These are phyloP conservation scores for Vanacampus margaritifer DNA, from an alignment of 2,113 vertebrate genomes.

Conservation along the genomic window DNA sequence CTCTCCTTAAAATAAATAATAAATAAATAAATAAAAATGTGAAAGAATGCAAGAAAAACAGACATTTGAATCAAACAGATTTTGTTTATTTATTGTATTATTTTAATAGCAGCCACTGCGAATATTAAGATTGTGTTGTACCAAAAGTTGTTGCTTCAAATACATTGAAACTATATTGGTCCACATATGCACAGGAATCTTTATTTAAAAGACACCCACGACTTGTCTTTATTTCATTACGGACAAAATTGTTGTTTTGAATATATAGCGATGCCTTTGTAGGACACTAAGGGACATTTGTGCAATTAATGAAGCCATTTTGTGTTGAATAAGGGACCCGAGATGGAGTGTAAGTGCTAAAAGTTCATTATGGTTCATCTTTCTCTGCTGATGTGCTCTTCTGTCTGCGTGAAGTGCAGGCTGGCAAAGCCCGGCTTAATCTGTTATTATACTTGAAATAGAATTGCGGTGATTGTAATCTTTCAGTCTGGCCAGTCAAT, in stretches of 20 bases:
- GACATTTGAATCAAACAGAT: neutral
- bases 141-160: neutral
- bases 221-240: slow-evolving; percentile 53
- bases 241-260: slow-evolving; percentile 41
- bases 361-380: slow-evolving; percentile 65
- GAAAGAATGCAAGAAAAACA: neutral
- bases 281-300: slow-evolving; percentile 57
- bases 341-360: slow-evolving; percentile 70
- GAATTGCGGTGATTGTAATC: neutral
- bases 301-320: slow-evolving; percentile 63
- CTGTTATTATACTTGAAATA: slow-evolving; percentile 3
- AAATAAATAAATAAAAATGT: too few relatives aligned
- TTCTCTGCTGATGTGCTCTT: slow-evolving; percentile 45
- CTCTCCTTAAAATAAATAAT: too few relatives aligned
- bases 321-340: slow-evolving; percentile 65
- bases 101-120: neutral
- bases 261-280: slow-evolving; percentile 53
- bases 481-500: neutral
- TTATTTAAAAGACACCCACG: slow-evolving; percentile 36
- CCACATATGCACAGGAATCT: slow-evolving; percentile 6
- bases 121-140: neutral
- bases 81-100: neutral
- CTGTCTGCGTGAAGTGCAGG: slow-evolving; percentile 19
- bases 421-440: slow-evolving; percentile 15
- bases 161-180: slow-evolving; percentile 12